phyloP scores from a whole-genome alignment of 2,113 vertebrate genomes.

The Eurystomus gularis region DNA sequence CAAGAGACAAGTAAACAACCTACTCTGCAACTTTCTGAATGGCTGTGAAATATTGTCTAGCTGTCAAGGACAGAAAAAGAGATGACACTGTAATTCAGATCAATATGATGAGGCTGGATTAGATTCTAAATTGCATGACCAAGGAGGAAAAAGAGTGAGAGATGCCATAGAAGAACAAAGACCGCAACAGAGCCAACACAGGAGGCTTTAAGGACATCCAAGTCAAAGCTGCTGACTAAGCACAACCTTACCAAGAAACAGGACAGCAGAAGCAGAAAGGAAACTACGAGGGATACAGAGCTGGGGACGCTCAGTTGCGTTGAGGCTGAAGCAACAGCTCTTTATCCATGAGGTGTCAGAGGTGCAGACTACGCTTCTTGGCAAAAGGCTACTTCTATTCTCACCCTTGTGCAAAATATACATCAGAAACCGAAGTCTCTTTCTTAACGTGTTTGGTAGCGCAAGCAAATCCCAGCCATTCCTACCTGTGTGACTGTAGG shows the following conservation, averaged over 20 bases:
- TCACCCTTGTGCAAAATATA: not conserved
- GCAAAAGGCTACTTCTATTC: not conserved
- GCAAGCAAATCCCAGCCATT: not conserved
- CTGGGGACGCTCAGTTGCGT: fast-evolving
- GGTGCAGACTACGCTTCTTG: not conserved
- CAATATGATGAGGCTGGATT: not conserved
- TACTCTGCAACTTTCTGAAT: not conserved
- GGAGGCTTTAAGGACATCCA: not conserved
- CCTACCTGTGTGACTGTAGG: not conserved
- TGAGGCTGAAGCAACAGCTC: not conserved
- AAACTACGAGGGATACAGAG: not conserved
- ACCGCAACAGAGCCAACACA: not conserved
- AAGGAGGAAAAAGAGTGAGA: not conserved
- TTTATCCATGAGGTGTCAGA: not conserved
- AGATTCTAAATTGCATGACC: not conserved
- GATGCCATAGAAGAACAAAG: not conserved
- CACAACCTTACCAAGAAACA: not conserved
- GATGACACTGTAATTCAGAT: not conserved
- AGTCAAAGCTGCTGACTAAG: not conserved
- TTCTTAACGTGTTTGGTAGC: fast-evolving
- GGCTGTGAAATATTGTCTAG: not conserved
- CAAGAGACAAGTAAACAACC: not conserved
- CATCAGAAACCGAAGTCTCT: not conserved
- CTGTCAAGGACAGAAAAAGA: not conserved
- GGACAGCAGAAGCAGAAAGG: not conserved